Evolutionary conservation across 1,140 invertebrate genomes (phyloP).

Genomic region (Sitodiplosis mosellana): DNA sequence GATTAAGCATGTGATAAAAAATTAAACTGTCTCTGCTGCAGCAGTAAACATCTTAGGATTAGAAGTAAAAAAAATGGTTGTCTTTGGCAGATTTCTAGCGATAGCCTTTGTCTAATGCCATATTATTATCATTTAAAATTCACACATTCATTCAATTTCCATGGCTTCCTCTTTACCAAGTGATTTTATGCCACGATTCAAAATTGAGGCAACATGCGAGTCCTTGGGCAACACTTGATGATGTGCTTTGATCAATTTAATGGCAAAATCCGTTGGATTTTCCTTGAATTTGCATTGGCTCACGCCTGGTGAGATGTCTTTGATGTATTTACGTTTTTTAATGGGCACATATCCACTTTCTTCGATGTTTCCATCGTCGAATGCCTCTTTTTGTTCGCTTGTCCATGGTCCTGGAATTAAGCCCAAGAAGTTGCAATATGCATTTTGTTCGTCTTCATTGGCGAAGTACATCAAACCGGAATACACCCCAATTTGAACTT

Average conservation of each 20-base stretch:
- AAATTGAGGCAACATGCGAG: neutral
- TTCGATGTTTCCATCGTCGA: neutral
- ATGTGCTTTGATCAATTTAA: neutral
- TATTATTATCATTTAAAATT: too few relatives aligned
- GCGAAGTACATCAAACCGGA: neutral
- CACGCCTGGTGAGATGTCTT: neutral
- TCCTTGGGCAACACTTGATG: neutral
- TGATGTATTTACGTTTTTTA: neutral
- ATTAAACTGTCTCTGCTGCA: too few relatives aligned
- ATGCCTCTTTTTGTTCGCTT: neutral
- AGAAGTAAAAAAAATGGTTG: too few relatives aligned
- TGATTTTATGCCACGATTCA: too few relatives aligned
- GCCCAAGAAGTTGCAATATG: neutral
- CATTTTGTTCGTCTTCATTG: neutral
- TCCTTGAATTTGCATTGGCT: neutral
- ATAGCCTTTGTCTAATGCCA: too few relatives aligned
- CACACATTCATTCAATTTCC: too few relatives aligned
- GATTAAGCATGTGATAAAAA: too few relatives aligned
- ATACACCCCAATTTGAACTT: neutral
- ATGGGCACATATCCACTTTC: neutral
- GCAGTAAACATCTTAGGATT: too few relatives aligned
- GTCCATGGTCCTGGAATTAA: neutral
- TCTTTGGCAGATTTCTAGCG: too few relatives aligned
- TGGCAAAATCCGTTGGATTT: neutral
- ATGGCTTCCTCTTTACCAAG: too few relatives aligned